Conservation (phyloP, 1,140 invertebrate genomes). For the Micrasema minimum region DNA sequence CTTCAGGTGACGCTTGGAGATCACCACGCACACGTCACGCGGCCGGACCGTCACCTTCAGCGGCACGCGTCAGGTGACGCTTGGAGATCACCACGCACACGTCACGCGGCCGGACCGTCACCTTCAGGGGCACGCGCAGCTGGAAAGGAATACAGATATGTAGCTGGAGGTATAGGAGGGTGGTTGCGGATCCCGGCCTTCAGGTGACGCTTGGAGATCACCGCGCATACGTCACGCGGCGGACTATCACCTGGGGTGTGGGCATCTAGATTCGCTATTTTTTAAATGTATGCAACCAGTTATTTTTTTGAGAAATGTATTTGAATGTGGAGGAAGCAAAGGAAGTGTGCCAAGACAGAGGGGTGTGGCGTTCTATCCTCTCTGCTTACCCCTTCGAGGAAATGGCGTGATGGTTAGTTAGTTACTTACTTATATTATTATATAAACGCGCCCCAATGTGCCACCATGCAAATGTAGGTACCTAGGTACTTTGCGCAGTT, state of each 20-base stretch:
- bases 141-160: constrained; percentile 65
- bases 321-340: too few species aligned
- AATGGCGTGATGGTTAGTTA: too few species aligned
- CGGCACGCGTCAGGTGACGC: constrained; percentile 85
- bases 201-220: constrained; percentile 86
- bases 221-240: constrained; percentile 86
- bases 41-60: constrained; percentile 82
- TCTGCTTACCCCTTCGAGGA: too few species aligned
- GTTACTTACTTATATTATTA: too few species aligned
- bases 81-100: constrained; percentile 87
- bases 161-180: constrained; percentile 66
- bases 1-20: constrained; percentile 86
- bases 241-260: constrained; percentile 83
- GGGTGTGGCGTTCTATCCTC: too few species aligned
- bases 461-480: too few species aligned
- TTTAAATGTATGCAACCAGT: too few species aligned
- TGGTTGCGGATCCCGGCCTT: constrained; percentile 93
- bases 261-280: constrained; percentile 87
- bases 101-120: constrained; percentile 84
- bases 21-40: constrained; percentile 85
- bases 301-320: too few species aligned
- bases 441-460: too few species aligned
- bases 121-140: constrained; percentile 87
- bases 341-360: too few species aligned
- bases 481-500: too few species aligned